Percentiles rank a stretch among this genome's conserved stretches.
phyloP scores from a whole-genome alignment of 1,140 invertebrate species.

The Homalodisca vitripennis region DNA sequence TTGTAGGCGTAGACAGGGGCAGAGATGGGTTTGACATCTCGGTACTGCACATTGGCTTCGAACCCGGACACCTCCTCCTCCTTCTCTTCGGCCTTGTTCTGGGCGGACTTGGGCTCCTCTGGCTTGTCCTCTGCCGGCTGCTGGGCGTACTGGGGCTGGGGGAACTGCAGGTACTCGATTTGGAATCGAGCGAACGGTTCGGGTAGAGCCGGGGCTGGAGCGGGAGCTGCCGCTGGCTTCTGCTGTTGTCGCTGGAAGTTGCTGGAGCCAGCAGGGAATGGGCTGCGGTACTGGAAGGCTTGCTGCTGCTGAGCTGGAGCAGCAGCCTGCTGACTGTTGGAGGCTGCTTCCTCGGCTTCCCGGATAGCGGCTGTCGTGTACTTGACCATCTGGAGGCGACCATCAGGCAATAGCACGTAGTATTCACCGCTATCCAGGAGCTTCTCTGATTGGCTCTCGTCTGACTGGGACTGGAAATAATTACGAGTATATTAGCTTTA shows the following conservation, averaged over 20 bases:
- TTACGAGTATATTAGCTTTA: too few relatives aligned
- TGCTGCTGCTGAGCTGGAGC: too few relatives aligned
- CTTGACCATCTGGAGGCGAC: conserved; percentile 62
- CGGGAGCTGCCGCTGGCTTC: conserved; percentile 5
- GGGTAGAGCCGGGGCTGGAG: neutral
- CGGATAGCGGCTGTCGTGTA: conserved; percentile 2
- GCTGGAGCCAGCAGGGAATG: too few relatives aligned
- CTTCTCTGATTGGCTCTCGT: conserved; percentile 7
- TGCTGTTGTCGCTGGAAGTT: too few relatives aligned
- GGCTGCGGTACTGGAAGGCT: too few relatives aligned
- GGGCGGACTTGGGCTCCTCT: conserved; percentile 5
- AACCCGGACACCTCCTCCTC: conserved; percentile 23
- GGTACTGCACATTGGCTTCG: conserved; percentile 41
- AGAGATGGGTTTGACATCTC: conserved; percentile 42
- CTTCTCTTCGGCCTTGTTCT: conserved; percentile 7
- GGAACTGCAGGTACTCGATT: neutral
- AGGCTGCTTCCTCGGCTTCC: too few relatives aligned
- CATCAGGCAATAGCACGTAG: conserved; percentile 72
- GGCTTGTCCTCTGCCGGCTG: too few relatives aligned
- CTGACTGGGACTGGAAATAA: neutral
- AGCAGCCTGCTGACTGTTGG: too few relatives aligned
- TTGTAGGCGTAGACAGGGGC: conserved; percentile 41
- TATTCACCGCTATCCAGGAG: conserved; percentile 57
- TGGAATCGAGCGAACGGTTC: neutral
- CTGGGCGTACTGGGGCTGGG: neutral